Conservation (phyloP, 2,888 invertebrate genomes). For the Tanytarsus gracilentus region DNA sequence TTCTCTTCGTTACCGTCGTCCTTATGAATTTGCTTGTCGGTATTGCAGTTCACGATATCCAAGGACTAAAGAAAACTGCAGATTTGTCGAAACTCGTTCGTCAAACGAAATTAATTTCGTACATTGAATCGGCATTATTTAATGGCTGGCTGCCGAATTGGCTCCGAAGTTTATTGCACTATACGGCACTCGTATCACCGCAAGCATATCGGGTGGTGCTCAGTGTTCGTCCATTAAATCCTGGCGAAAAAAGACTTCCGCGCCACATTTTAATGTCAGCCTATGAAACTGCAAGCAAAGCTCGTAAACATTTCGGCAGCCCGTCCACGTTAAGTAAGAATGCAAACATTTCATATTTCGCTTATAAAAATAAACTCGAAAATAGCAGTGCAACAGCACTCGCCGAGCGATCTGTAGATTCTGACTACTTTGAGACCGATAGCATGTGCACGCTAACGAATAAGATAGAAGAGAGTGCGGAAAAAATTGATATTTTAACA, state of each 20-base stretch:
- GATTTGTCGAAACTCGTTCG: constrained; percentile 73
- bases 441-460: constrained; percentile 51
- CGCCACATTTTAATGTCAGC: constrained; percentile 70
- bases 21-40: constrained; percentile 79
- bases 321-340: constrained; percentile 59
- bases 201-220: constrained; percentile 73
- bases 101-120: constrained; percentile 78
- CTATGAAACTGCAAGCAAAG: constrained; percentile 64
- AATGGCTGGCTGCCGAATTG: constrained; percentile 70
- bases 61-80: constrained; percentile 75
- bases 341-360: constrained; percentile 53
- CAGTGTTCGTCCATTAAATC: constrained; percentile 75
- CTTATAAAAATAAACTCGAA: constrained; percentile 54
- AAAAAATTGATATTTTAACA: constrained; percentile 55
- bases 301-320: constrained; percentile 60
- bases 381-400: constrained; percentile 48
- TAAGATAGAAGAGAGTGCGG: constrained; percentile 58
- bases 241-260: constrained; percentile 70
- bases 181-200: constrained; percentile 70
- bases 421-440: constrained; percentile 49
- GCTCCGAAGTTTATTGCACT: constrained; percentile 62
- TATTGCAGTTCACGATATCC: constrained; percentile 81
- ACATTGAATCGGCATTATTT: constrained; percentile 72
- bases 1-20: constrained; percentile 75
- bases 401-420: constrained; percentile 45